Percentiles rank a stretch among this genome's conserved stretches.
Evolutionary conservation across 2,113 vertebrate genomes (phyloP).

Genomic region (Chionis minor): DNA sequence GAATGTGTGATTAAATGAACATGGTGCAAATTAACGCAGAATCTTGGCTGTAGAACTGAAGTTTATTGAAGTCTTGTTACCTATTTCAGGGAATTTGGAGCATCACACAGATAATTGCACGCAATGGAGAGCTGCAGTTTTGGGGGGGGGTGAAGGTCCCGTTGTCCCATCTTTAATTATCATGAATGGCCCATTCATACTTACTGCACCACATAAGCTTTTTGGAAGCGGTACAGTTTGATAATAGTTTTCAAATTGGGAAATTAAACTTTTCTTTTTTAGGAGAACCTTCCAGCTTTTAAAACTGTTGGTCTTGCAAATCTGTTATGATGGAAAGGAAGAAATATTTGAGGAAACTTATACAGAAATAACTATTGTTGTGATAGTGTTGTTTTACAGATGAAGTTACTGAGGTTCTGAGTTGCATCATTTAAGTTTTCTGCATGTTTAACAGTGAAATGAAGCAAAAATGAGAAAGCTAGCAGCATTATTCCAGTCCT

Average conservation of each 20-base stretch:
- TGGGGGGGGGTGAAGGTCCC: neutral
- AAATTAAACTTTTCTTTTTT: neutral
- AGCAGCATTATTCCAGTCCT: neutral
- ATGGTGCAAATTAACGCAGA: neutral
- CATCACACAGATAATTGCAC: neutral
- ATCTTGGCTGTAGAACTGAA: neutral
- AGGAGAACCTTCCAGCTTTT: neutral
- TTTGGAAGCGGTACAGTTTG: neutral
- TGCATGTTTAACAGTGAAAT: neutral
- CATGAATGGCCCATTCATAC: neutral
- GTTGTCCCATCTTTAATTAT: neutral
- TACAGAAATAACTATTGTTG: neutral
- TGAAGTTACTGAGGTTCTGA: neutral
- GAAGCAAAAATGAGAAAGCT: neutral
- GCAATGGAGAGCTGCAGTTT: accelerated
- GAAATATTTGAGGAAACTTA: neutral
- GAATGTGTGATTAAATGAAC: neutral
- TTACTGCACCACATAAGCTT: neutral
- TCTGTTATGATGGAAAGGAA: neutral
- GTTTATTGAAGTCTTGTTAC: neutral
- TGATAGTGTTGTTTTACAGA: neutral
- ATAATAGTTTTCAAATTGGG: neutral
- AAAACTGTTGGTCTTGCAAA: neutral
- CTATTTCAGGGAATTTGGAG: neutral
- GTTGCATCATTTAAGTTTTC: neutral